Base-by-base conservation (phyloP, 1,140 invertebrate species). In the Drosophila parvula region DNA sequence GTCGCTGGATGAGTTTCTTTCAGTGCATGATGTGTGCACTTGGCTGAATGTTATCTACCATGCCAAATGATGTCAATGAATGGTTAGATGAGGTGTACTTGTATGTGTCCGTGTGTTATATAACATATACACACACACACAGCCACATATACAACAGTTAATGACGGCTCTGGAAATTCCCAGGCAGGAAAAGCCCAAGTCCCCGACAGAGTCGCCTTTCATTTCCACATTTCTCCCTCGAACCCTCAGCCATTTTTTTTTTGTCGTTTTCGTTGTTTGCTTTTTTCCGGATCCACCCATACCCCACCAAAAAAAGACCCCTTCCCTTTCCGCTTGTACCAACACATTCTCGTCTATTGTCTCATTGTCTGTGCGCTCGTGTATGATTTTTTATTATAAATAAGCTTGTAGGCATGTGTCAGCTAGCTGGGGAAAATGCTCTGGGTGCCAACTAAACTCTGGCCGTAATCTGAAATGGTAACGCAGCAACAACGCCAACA, bases 371-470 rank as follows among this genome's bases (percentile, higher is more conserved):
- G 79, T 80, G 83, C 79, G 77, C 64, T 78, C 84, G 80, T 88
- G 84, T 88, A 83, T 89, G 84, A 89, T 88, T 86, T 86, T 88
- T 88, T 83, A 82, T 89, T 88, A 88, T 83, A 88, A 83, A 83
- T 89, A 88, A 83, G 84, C 84, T 88, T 83, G 79, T 88, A 89
- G 79, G 83, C 83, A 89, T 89, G 84, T 88, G 77, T 83, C 79
- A 61, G 70, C 41, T 53, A 58, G 44, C 41, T 32, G 56, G 68
- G 65, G 44, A 71, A 70, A 38, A 36, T 30, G 48, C 59, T 53
- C 75, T 56, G 59, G 62, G 65, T 79, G 83, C 79, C 83, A 88
- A 70, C 83, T 83, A 88, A 88, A 89, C 84, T 88, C 86, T 70
- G 68, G 58, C 68, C 73, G 79, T 88, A 88, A 89, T 88, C 84